A percentile compares a stretch with the other conserved stretches of the same genome.
phyloP scores from a whole-genome alignment of 2,888 invertebrate genomes.

The Polymixis lichenea region DNA sequence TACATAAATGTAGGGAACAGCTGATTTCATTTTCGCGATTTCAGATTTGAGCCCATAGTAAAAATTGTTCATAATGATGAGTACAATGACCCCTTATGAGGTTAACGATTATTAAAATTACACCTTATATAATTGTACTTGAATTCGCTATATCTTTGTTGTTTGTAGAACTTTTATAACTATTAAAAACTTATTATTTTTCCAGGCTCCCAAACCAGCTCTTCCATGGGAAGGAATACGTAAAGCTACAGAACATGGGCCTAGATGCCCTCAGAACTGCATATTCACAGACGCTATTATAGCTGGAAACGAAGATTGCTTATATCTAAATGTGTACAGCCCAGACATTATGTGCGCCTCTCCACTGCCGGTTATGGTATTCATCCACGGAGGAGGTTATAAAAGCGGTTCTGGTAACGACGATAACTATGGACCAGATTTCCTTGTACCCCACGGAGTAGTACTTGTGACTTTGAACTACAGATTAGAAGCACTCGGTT shows the following conservation, averaged over 20 bases:
- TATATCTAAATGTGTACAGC: conserved; percentile 77
- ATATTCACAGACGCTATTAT: conserved; percentile 61
- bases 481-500: conserved; percentile 73
- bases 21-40: too few relatives aligned
- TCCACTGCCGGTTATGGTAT: conserved; percentile 76
- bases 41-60: too few relatives aligned
- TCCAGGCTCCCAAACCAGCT: conserved; percentile 68
- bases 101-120: too few relatives aligned
- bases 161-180: neutral
- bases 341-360: conserved; percentile 64
- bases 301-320: conserved; percentile 76
- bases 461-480: conserved; percentile 79
- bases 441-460: conserved; percentile 73
- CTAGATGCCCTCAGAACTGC: conserved; percentile 72
- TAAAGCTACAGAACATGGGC: conserved; percentile 72
- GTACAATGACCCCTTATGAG: too few relatives aligned
- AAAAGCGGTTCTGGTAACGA: conserved; percentile 74
- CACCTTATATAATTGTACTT: too few relatives aligned
- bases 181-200: neutral
- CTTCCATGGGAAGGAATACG: conserved; percentile 73
- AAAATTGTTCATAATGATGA: too few relatives aligned
- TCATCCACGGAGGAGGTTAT: conserved; percentile 77
- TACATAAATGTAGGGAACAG: too few relatives aligned
- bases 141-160: neutral
- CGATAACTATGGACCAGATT: conserved; percentile 75